These are phyloP conservation scores for Acronicta aceris DNA, from an alignment of 2,888 invertebrate species.

Conservation along the genomic window DNA sequence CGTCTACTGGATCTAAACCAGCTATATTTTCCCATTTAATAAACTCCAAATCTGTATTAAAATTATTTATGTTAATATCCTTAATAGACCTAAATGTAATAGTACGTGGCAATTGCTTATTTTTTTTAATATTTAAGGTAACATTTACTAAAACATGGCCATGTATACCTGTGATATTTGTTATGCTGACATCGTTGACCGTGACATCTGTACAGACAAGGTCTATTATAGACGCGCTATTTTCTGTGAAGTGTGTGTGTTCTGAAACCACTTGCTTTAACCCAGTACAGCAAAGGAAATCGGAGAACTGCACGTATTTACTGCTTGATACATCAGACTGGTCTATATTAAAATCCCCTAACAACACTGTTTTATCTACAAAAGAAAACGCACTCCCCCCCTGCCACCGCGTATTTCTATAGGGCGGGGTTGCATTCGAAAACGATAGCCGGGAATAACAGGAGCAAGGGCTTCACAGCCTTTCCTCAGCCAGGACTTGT, in stretches of 20 bases:
- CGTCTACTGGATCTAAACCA: too few relatives aligned
- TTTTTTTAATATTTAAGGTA: too few relatives aligned
- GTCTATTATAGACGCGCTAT: not conserved
- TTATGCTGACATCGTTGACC: not conserved
- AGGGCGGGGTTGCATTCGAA: not conserved
- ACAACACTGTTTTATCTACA: too few relatives aligned
- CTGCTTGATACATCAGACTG: not conserved
- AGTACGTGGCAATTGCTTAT: too few relatives aligned
- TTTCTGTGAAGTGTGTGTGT: not conserved
- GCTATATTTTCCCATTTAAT: too few relatives aligned
- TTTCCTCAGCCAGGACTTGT: not conserved
- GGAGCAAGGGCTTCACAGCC: not conserved
- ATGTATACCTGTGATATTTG: not conserved
- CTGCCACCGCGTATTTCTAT: not conserved
- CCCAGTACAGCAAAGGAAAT: not conserved
- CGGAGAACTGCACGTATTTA: not conserved
- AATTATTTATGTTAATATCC: too few relatives aligned
- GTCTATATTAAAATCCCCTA: too few relatives aligned
- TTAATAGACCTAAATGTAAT: too few relatives aligned
- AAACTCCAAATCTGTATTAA: too few relatives aligned
- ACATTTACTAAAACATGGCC: too few relatives aligned
- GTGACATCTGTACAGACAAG: constrained; percentile 1
- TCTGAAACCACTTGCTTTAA: not conserved
- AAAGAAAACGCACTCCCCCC: too few relatives aligned
- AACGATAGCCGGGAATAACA: constrained; percentile 1